phyloP scores from a whole-genome alignment of 2,797 vertebrate species.

The Zalophus californianus region DNA sequence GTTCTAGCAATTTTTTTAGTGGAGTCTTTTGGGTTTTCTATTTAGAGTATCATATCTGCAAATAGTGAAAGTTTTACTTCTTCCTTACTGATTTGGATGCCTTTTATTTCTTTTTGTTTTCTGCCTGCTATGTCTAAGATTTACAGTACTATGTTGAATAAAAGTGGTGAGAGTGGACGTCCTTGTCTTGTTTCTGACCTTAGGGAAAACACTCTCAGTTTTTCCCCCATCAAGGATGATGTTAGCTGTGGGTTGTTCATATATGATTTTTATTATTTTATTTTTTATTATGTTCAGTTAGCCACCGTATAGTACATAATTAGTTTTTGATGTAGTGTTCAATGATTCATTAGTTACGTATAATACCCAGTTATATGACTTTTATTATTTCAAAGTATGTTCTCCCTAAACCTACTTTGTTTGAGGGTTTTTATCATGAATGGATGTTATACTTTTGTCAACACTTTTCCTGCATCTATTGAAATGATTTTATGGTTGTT shows the following conservation, averaged over 20 bases:
- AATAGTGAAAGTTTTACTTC: not conserved
- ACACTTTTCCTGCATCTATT: not conserved
- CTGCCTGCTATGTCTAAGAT: not conserved
- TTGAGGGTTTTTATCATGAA: not conserved
- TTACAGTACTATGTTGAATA: not conserved
- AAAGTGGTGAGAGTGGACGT: not conserved
- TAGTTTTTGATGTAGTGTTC: too few relatives aligned
- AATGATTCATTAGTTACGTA: too few relatives aligned
- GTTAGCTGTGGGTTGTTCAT: too few relatives aligned
- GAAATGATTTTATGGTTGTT: not conserved
- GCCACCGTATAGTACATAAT: too few relatives aligned
- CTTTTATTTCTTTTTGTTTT: not conserved
- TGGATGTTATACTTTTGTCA: not conserved
- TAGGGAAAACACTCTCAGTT: not conserved
- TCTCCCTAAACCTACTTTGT: not conserved
- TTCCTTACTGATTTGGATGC: not conserved
- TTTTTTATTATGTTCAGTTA: too few relatives aligned
- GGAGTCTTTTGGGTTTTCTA: not conserved
- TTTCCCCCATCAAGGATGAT: not conserved
- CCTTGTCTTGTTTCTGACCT: not conserved
- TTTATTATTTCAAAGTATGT: not conserved
- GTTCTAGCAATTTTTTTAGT: not conserved
- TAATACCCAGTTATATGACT: too few relatives aligned
- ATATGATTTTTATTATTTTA: too few relatives aligned
- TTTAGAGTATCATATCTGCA: not conserved